These are phyloP conservation scores for Mimachlamys varia DNA, from an alignment of 2,888 invertebrate species.

Conservation along the genomic window DNA sequence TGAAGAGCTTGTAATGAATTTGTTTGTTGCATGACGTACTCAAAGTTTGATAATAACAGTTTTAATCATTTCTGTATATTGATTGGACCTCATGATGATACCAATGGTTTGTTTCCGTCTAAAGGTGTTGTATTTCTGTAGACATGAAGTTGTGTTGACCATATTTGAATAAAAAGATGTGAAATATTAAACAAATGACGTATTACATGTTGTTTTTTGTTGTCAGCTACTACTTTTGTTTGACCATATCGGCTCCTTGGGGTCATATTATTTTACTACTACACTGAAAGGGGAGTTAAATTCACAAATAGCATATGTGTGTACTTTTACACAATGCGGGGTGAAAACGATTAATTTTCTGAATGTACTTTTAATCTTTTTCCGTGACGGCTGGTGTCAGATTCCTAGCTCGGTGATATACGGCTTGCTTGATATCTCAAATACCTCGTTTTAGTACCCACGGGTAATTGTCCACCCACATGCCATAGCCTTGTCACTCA, in stretches of 20 bases:
- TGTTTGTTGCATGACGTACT: no score
- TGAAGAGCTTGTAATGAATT: no score
- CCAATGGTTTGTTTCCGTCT: no score
- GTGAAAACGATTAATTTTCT: neutral
- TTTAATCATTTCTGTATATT: no score
- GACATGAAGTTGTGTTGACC: neutral
- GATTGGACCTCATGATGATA: no score
- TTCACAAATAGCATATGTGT: neutral
- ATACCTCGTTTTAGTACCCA: neutral
- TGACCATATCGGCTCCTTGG: neutral
- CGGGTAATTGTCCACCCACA: neutral
- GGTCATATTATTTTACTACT: neutral
- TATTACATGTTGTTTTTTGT: neutral
- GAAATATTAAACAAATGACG: neutral
- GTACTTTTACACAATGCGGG: neutral
- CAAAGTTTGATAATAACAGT: no score
- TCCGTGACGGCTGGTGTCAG: neutral
- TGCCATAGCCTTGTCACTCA: neutral
- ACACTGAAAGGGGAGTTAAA: neutral
- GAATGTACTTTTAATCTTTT: neutral
- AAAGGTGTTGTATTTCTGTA: no score
- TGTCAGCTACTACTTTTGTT: neutral
- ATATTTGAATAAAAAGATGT: neutral
- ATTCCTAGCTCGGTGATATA: neutral
- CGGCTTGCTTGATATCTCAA: neutral